Evolutionary conservation across 2,113 vertebrate species (phyloP).

Genomic region (Willisornis vidua): DNA sequence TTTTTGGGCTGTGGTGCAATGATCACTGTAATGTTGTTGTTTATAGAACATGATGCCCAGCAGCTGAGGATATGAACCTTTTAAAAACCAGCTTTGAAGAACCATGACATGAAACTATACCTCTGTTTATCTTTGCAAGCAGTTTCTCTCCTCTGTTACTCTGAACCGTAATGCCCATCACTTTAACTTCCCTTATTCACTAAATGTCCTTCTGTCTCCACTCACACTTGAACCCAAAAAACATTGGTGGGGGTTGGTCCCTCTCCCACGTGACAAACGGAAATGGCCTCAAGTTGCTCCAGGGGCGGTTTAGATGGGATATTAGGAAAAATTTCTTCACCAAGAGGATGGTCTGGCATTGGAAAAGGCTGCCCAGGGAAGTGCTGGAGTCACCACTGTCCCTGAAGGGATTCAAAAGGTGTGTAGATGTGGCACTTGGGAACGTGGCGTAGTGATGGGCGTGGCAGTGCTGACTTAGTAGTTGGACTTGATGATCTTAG

Average conservation of each 20-base stretch:
- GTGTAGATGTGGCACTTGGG: too few relatives aligned
- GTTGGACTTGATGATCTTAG: background rate
- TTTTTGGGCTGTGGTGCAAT: background rate
- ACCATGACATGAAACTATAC: background rate
- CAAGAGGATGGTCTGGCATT: background rate
- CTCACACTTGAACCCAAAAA: background rate
- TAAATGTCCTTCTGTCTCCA: background rate
- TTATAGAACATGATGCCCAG: background rate
- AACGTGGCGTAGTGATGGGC: background rate
- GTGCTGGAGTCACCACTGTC: background rate
- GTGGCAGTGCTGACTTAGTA: background rate
- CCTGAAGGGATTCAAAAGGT: background rate
- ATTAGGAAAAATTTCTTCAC: background rate
- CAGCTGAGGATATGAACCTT: background rate
- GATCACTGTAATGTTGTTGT: background rate
- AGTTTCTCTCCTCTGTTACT: background rate
- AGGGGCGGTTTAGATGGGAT: background rate
- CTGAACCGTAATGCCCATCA: background rate
- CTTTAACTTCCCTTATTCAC: background rate
- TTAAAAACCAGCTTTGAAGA: background rate
- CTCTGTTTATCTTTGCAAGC: background rate
- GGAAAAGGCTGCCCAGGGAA: background rate
- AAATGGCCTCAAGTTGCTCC: background rate
- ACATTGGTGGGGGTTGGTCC: background rate
- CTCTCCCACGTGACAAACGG: background rate